Evolutionary conservation across 2,888 invertebrate genomes (phyloP).

Genomic region (Agapetus fuscipes): DNA sequence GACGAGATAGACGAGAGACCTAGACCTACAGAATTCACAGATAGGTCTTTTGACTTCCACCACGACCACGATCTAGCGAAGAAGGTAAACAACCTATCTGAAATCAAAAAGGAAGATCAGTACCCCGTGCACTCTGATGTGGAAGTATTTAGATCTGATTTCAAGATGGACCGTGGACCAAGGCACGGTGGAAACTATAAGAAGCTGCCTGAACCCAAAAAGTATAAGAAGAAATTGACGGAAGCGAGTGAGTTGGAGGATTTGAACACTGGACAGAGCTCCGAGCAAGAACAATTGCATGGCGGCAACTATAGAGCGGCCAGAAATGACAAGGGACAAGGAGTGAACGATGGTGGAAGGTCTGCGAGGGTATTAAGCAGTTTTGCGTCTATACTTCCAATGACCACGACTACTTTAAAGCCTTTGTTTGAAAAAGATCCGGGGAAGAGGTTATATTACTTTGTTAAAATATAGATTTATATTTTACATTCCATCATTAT

Average conservation of each 20-base stretch:
- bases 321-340: conserved; percentile 27
- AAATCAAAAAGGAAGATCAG: conserved; percentile 7
- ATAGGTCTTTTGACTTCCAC: conserved; percentile 7
- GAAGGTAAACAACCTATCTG: conserved; percentile 14
- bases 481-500: not conserved
- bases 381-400: conserved; percentile 35
- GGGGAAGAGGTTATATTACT: conserved; percentile 44
- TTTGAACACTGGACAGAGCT: conserved; percentile 5
- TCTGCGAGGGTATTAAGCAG: conserved; percentile 34
- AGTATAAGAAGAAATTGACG: not conserved
- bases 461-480: conserved; percentile 7
- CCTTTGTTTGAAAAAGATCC: conserved; percentile 37
- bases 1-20: no score
- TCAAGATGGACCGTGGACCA: conserved; percentile 17
- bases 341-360: conserved; percentile 21
- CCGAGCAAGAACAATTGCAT: conserved; percentile 38
- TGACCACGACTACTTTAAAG: conserved; percentile 33
- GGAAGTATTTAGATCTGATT: conserved; percentile 8
- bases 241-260: conserved; percentile 31
- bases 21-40: conserved; percentile 5
- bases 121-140: conserved; percentile 1
- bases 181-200: conserved; percentile 23
- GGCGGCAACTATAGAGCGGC: conserved; percentile 39
- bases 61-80: conserved; percentile 17
- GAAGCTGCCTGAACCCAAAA: conserved; percentile 3